Percentiles rank a stretch among this genome's conserved stretches.
Evolutionary conservation across 2,888 invertebrate genomes (phyloP).

Genomic region (Acholoe squamosa): DNA sequence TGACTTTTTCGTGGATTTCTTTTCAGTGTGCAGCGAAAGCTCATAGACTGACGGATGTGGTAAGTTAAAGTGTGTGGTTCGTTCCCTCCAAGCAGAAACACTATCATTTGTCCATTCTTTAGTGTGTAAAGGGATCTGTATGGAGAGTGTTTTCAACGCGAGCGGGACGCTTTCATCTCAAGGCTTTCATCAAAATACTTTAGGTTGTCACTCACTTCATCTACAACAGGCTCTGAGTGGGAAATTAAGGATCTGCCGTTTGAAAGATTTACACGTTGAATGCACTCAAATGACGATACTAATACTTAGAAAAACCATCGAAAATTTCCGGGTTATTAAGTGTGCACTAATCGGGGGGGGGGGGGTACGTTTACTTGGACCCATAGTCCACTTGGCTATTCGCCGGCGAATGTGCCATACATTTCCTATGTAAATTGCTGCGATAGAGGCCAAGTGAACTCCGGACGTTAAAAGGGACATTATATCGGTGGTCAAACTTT

Average conservation of each 20-base stretch:
- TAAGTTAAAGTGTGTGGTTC: constrained; percentile 14
- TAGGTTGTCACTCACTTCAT: constrained; percentile 7
- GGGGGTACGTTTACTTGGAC: no score
- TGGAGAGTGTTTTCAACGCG: not conserved
- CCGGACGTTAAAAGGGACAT: no score
- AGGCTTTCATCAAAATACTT: not conserved
- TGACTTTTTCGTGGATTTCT: not conserved
- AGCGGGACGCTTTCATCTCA: not conserved
- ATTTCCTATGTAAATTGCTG: no score
- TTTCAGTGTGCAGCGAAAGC: not conserved
- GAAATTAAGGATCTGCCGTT: not conserved
- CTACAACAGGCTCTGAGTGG: not conserved
- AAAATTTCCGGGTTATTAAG: not conserved
- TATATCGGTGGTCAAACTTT: no score
- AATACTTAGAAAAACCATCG: constrained; percentile 9
- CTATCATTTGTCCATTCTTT: not conserved
- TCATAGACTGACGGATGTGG: constrained; percentile 25
- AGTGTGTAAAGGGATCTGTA: not conserved
- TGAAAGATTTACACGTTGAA: constrained; percentile 28
- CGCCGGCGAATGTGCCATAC: no score
- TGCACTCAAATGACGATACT: constrained; percentile 31
- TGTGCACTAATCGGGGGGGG: not conserved
- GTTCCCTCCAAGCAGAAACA: not conserved
- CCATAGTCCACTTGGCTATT: no score
- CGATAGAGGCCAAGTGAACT: no score